phyloP scores from a whole-genome alignment of 2,888 invertebrate genomes.

The Drosophila mimetica region DNA sequence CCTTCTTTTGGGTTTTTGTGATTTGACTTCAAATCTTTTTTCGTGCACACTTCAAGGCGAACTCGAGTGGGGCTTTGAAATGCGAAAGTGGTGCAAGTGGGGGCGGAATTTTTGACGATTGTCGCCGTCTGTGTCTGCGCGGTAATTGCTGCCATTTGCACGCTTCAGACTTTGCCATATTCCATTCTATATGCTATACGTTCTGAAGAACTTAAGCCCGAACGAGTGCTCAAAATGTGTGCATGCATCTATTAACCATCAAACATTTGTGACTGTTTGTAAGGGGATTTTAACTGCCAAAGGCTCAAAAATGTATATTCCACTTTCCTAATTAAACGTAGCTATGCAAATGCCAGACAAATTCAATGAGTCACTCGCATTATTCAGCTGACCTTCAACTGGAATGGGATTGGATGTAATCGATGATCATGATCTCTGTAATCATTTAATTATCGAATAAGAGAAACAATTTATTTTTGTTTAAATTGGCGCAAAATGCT shows the following conservation, averaged over 20 bases:
- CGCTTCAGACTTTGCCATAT: constrained; percentile 23
- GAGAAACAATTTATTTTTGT: constrained; percentile 21
- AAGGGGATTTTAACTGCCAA: too few relatives aligned
- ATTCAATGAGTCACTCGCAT: constrained; percentile 9
- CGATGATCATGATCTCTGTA: constrained; percentile 23
- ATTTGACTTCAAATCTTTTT: constrained; percentile 63
- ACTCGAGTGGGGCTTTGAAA: constrained; percentile 27
- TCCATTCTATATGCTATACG: neutral
- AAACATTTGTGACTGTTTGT: neutral
- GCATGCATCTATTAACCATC: neutral
- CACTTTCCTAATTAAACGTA: neutral
- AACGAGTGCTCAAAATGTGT: neutral
- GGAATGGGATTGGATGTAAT: constrained; percentile 2
- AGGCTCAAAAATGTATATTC: too few relatives aligned
- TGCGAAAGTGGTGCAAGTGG: constrained; percentile 2
- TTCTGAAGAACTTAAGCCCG: neutral
- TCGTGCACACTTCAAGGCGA: constrained; percentile 36
- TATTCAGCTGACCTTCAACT: constrained; percentile 12
- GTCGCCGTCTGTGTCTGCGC: constrained; percentile 34
- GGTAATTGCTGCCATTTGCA: constrained; percentile 67
- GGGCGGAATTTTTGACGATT: constrained; percentile 9
- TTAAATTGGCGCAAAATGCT: constrained; percentile 63
- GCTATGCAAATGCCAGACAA: constrained; percentile 4
- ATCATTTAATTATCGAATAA: constrained; percentile 11
- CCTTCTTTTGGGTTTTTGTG: constrained; percentile 38